Evolutionary conservation across 2,888 invertebrate genomes (phyloP).

Genomic region (Mesodorylaimus sp.): DNA sequence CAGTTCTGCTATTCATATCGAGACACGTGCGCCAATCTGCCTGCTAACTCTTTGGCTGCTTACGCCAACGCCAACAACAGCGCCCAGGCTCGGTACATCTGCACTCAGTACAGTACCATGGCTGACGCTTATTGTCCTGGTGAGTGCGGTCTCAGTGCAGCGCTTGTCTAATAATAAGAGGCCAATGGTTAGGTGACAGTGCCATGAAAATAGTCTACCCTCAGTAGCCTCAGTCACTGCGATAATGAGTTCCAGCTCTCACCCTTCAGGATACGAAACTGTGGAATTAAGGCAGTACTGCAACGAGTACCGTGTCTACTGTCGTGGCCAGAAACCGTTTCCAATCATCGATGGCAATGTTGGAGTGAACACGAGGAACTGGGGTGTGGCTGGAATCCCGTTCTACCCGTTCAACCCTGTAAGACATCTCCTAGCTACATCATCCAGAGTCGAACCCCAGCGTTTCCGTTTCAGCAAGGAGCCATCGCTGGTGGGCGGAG

Average conservation of each 20-base stretch:
- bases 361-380: neutral
- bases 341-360: constrained; percentile 4
- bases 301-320: constrained; percentile 1
- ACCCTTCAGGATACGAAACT: constrained; percentile 2
- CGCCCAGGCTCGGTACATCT: neutral
- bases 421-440: no score
- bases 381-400: constrained; percentile 3
- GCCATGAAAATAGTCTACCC: no score
- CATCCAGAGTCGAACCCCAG: no score
- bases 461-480: no score
- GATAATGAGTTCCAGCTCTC: no score
- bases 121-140: neutral
- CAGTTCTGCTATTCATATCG: no score
- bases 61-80: neutral
- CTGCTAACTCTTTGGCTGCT: no score
- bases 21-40: no score
- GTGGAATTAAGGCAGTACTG: neutral
- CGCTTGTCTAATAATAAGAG: no score
- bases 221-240: no score
- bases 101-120: neutral
- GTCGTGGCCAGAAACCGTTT: constrained; percentile 2
- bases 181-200: no score
- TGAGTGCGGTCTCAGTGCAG: no score
- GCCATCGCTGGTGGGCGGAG: neutral
- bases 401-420: constrained; percentile 1